phyloP scores from a whole-genome alignment of 92 coral and sea anemone species.

The Phenganax subtilis region DNA sequence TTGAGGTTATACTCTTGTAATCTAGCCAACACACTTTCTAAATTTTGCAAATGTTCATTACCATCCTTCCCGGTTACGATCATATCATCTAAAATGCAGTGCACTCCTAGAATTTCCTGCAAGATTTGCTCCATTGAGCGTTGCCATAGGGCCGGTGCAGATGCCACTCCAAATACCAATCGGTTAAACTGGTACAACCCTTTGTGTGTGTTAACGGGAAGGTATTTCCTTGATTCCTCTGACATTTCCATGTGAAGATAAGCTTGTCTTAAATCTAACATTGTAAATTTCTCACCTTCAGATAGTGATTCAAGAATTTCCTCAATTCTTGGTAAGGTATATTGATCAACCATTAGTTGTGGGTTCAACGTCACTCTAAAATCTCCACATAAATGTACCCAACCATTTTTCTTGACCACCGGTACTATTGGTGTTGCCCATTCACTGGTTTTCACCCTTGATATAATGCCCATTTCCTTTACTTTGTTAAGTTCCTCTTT shows the following conservation, averaged over 20 bases:
- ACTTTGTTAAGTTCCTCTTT: constrained; percentile 1
- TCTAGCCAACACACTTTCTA: neutral
- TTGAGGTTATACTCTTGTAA: neutral
- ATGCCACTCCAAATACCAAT: constrained; percentile 54
- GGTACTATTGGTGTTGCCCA: constrained; percentile 39
- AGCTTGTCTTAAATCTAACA: constrained; percentile 53
- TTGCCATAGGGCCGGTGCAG: constrained; percentile 25
- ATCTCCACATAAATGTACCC: constrained; percentile 26
- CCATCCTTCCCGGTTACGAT: constrained; percentile 43
- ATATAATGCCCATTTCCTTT: neutral
- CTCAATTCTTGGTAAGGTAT: constrained; percentile 32
- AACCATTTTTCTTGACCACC: constrained; percentile 2
- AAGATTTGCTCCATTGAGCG: too few relatives aligned
- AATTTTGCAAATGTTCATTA: constrained; percentile 44
- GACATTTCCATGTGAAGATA: constrained; percentile 57
- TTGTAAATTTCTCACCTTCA: constrained; percentile 45
- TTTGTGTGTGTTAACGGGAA: constrained; percentile 50
- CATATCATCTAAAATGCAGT: too few relatives aligned
- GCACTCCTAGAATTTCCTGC: too few relatives aligned
- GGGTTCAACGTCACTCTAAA: constrained; percentile 31
- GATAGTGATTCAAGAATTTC: constrained; percentile 17
- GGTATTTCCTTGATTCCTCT: constrained; percentile 29
- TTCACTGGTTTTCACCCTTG: neutral
- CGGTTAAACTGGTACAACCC: constrained; percentile 49
- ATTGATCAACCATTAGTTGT: constrained; percentile 8